Conservation (phyloP, 1,140 invertebrate genomes). For the Oncopeltus fasciatus region DNA sequence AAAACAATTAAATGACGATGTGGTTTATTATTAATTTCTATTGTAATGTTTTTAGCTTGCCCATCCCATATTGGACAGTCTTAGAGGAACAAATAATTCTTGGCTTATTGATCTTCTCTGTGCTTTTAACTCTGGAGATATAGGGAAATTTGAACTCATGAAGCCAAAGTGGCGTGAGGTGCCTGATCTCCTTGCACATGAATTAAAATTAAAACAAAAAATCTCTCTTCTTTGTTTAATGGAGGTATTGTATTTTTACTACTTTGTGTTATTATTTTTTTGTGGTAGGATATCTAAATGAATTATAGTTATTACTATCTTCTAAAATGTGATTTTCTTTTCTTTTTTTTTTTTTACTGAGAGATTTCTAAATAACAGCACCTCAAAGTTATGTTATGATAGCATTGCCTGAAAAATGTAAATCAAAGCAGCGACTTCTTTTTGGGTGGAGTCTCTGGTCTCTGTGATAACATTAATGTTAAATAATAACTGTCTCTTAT, state of each 20-base stretch:
- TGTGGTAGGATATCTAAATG: background rate
- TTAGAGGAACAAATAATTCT: slow-evolving; percentile 64
- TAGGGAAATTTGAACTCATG: slow-evolving; percentile 69
- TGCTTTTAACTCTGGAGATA: slow-evolving; percentile 86
- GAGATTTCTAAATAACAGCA: too few species aligned
- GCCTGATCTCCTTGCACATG: slow-evolving; percentile 73
- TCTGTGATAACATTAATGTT: too few species aligned
- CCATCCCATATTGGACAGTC: slow-evolving; percentile 79
- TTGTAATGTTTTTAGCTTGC: slow-evolving; percentile 46
- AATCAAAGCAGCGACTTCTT: too few species aligned
- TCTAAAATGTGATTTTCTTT: background rate
- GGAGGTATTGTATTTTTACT: slow-evolving; percentile 56
- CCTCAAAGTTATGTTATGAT: too few species aligned
- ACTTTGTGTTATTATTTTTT: background rate
- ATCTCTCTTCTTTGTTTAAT: slow-evolving; percentile 90
- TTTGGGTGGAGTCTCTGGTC: too few species aligned
- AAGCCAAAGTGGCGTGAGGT: slow-evolving; percentile 67
- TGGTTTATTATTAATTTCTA: background rate
- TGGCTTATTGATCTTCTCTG: slow-evolving; percentile 84
- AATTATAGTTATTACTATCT: background rate
- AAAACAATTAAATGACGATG: background rate
- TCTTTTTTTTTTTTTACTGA: background rate
- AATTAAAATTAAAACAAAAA: slow-evolving; percentile 75
- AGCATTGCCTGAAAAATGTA: too few species aligned
- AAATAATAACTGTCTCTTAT: too few species aligned